These are phyloP conservation scores for Myripristis jacobus DNA, from an alignment of 2,797 vertebrate species.

Conservation along the genomic window DNA sequence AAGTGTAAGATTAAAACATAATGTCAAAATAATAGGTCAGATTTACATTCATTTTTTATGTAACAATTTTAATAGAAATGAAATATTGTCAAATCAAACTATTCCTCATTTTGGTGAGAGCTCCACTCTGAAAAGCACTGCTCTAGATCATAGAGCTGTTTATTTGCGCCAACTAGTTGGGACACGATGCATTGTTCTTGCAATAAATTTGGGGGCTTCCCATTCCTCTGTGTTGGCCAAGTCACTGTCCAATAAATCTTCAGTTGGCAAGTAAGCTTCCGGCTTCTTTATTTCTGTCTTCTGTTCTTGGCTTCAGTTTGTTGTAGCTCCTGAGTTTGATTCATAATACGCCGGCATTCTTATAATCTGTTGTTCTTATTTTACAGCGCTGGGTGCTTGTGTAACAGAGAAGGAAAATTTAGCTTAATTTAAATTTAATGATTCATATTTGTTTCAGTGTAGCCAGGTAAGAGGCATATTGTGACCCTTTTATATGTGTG, in stretches of 20 bases:
- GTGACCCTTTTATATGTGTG: conserved; percentile 1
- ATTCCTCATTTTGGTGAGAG: too few species aligned
- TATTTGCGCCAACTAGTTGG: neutral
- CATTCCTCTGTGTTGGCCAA: neutral
- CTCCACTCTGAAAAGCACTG: too few species aligned
- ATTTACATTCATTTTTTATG: too few species aligned
- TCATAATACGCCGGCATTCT: conserved; percentile 9
- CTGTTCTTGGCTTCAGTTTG: conserved; percentile 27
- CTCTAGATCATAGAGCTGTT: neutral
- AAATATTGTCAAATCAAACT: too few species aligned
- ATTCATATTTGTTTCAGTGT: neutral
- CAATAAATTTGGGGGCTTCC: neutral
- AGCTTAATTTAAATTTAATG: neutral
- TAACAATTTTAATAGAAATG: too few species aligned
- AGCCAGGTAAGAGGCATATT: neutral
- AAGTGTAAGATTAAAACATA: too few species aligned
- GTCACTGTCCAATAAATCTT: neutral
- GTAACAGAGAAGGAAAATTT: neutral
- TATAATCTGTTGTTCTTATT: neutral
- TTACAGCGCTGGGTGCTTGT: conserved; percentile 3
- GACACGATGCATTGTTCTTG: neutral
- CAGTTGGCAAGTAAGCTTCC: conserved; percentile 1
- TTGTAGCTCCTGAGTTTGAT: conserved; percentile 12
- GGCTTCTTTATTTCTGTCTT: conserved; percentile 1
- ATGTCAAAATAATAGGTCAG: too few species aligned